These are phyloP conservation scores for Panurus biarmicus DNA, from an alignment of 2,113 vertebrate genomes.

Conservation along the genomic window DNA sequence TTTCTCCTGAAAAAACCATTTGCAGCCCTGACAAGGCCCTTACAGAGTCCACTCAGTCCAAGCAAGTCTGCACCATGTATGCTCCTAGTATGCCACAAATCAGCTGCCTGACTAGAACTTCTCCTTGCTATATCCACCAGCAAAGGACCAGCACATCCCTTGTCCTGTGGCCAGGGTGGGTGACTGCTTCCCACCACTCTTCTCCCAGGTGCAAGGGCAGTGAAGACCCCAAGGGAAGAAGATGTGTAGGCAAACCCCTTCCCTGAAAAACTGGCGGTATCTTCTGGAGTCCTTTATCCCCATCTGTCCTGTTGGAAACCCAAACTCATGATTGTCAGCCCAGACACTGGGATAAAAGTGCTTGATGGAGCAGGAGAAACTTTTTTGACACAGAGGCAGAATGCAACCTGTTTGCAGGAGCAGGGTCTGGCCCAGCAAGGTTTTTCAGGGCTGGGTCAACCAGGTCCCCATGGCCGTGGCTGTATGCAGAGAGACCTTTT, in stretches of 20 bases:
- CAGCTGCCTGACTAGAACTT: not conserved
- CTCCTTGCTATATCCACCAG: not conserved
- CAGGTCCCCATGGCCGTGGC: fast-evolving
- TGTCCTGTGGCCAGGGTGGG: fast-evolving
- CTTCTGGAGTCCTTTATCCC: not conserved
- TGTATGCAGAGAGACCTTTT: not conserved
- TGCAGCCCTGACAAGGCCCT: fast-evolving
- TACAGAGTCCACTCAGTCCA: not conserved
- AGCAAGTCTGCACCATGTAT: not conserved
- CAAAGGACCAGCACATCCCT: not conserved
- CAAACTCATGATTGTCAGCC: not conserved
- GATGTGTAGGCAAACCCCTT: not conserved
- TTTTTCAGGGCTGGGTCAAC: not conserved
- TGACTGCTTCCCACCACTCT: not conserved
- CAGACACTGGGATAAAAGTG: not conserved
- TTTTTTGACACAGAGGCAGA: not conserved
- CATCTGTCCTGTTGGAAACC: not conserved
- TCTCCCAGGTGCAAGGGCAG: not conserved
- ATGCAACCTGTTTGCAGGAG: not conserved
- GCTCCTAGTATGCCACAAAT: not conserved
- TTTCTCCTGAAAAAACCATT: not conserved
- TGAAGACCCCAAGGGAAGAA: not conserved
- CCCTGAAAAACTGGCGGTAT: not conserved
- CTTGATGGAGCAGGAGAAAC: not conserved
- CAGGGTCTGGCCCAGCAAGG: not conserved